These are phyloP conservation scores for Cryptoprocta ferox DNA, from an alignment of 2,797 vertebrate genomes.

Conservation along the genomic window DNA sequence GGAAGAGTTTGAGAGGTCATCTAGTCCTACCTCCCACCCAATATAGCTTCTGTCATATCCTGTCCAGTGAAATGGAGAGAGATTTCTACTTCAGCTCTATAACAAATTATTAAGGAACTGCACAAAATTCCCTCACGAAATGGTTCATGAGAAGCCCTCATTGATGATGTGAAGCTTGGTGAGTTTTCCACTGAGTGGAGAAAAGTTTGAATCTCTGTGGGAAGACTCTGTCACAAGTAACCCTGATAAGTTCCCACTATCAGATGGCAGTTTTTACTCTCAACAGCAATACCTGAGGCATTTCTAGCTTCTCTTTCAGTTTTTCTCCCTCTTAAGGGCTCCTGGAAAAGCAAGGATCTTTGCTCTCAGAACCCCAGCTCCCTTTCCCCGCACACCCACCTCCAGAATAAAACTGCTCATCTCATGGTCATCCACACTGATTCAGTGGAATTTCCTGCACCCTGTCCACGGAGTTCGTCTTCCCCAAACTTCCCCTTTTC, in stretches of 20 bases:
- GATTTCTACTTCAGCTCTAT: not conserved
- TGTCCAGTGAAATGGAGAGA: not conserved
- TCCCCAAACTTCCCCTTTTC: slow-evolving; percentile 40
- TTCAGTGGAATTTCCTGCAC: slow-evolving; percentile 59
- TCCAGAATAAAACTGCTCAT: not conserved
- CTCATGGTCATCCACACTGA: not conserved
- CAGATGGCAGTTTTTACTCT: not conserved
- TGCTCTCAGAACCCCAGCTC: not conserved
- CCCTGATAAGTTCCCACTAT: not conserved
- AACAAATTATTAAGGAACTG: not conserved
- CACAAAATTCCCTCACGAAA: not conserved
- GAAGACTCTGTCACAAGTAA: not conserved
- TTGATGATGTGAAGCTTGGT: not conserved
- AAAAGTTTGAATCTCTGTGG: not conserved
- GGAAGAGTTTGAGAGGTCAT: not conserved
- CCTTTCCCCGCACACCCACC: not conserved
- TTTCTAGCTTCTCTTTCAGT: not conserved
- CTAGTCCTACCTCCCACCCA: not conserved
- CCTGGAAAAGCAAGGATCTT: not conserved
- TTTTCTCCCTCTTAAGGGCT: not conserved
- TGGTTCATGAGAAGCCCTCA: not conserved
- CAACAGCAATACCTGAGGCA: not conserved
- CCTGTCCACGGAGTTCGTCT: not conserved
- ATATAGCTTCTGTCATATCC: not conserved
- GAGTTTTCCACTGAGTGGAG: not conserved